These are phyloP conservation scores for Anagyrus pseudococci DNA, from an alignment of 2,888 invertebrate genomes.

Conservation along the genomic window DNA sequence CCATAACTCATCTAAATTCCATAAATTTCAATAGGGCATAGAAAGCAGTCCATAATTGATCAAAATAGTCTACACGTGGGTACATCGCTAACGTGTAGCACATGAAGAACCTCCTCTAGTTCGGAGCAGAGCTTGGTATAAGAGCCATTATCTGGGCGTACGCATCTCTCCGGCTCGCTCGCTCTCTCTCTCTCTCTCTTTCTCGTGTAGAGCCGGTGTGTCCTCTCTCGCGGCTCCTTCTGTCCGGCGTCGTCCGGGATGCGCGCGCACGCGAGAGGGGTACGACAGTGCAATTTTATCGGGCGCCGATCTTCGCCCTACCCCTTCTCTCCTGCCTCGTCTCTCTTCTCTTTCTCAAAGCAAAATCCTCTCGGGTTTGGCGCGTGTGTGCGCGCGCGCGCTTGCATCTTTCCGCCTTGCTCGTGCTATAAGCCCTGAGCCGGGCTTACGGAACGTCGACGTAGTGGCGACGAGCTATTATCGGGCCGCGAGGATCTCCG, in stretches of 20 bases:
- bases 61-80: background rate
- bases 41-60: too few relatives aligned
- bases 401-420: constrained; percentile 13
- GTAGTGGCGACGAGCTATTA: constrained; percentile 29
- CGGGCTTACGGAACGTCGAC: too few relatives aligned
- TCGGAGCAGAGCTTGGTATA: background rate
- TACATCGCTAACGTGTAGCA: too few relatives aligned
- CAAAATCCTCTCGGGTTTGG: constrained; percentile 2
- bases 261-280: constrained; percentile 4
- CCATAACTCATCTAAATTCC: constrained; percentile 2
- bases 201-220: background rate
- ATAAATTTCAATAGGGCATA: constrained; percentile 17
- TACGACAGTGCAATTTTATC: constrained; percentile 35
- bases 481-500: constrained; percentile 23
- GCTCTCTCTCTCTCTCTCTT: too few relatives aligned
- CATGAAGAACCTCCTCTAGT: background rate
- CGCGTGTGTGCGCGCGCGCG: constrained; percentile 24
- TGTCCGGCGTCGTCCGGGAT: background rate
- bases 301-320: constrained; percentile 5
- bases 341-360: constrained; percentile 4
- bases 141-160: constrained; percentile 9
- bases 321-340: background rate
- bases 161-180: constrained; percentile 16
- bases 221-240: background rate
- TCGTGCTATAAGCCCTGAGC: constrained; percentile 16